Base-by-base conservation (phyloP, 2,888 invertebrate species). In the Ectobius pallidus region DNA sequence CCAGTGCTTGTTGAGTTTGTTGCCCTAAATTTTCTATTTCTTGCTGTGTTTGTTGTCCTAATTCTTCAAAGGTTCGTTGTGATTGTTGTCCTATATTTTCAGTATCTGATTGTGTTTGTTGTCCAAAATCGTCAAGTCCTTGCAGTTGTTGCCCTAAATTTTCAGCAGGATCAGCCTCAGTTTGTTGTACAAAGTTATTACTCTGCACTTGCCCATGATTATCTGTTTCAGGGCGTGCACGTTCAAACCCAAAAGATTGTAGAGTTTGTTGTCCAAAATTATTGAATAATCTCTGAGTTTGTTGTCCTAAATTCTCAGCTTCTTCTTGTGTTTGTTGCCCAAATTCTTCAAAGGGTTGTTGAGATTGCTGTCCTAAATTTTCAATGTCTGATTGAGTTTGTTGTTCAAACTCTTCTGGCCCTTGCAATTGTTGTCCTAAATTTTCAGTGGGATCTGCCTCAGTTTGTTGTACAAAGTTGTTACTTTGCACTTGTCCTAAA, bases 401-500 rank as follows among this genome's bases (percentile, higher is more conserved):
- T 34, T 34, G 6, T 34, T 34, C 34, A 34, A 34, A 34, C 6
- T 34, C 34, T 34, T 34, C n/a, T n/a, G n/a, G n/a, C n/a, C n/a
- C n/a, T n/a, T 22, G 30, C 9, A 34, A 32, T 3, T 62, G 62
- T 2, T 2, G 9, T 20, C 20, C n/a, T 20, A 20, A 34, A 2
- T 27, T 20, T 34, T 30, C 68, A 34, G 49, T 27, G n/a, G n/a
- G n/a, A n/a, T n/a, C 4, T 49, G 22, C 30, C 49, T 42, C 25
- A 39, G 30, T 46, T 27, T 65, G 42, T 25, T 49, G 49, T 3
- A 16, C 71, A 18, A 18, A 49, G 9, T 18, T 55, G 55, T 22
- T 11, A 55, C 3, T 4, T 32, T 72, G 76, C 70, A 80, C 81
- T 80, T 81, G 71, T 80, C 81, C 32, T 78, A 80, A 78, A 22